Conservation (phyloP, 2,797 vertebrate species). For the Lutjanus campechanus region DNA sequence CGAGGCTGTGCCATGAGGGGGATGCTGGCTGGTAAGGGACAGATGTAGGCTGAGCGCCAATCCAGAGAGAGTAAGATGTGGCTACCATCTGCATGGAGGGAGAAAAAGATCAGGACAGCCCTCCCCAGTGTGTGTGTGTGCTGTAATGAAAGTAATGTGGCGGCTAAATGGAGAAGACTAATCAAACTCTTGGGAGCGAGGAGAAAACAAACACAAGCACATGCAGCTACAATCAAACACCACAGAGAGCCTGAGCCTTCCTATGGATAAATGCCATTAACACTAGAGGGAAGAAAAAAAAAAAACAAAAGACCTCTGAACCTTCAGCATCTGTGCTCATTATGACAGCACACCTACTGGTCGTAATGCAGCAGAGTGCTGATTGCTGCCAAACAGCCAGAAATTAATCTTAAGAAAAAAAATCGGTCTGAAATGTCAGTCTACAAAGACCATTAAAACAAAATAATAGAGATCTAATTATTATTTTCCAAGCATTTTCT, state of each 20-base stretch:
- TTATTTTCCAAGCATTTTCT: background rate
- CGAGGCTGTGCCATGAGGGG: conserved; percentile 60
- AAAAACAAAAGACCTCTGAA: conserved; percentile 4
- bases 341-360: background rate
- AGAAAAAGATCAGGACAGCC: conserved; percentile 51
- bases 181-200: conserved; percentile 72
- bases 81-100: conserved; percentile 65
- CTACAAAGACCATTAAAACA: conserved; percentile 12
- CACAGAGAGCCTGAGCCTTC: conserved; percentile 12
- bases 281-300: background rate
- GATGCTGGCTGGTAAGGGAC: conserved; percentile 63
- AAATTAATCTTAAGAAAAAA: conserved; percentile 19
- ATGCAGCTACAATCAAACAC: conserved; percentile 38
- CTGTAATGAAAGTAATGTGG: conserved; percentile 70
- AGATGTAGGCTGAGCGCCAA: conserved; percentile 61
- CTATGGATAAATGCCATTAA: conserved; percentile 43
- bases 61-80: conserved; percentile 56
- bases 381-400: conserved; percentile 26
- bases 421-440: conserved; percentile 14
- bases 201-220: conserved; percentile 52
- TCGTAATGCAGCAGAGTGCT: conserved; percentile 3
- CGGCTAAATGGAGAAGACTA: conserved; percentile 63
- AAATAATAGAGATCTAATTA: conserved; percentile 12
- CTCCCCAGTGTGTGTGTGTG: conserved; percentile 50
- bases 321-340: conserved; percentile 39